Percentiles rank a stretch among this genome's conserved stretches.
These are phyloP conservation scores for Cephus rjabovi DNA, from an alignment of 2,888 invertebrate genomes.

Conservation along the genomic window DNA sequence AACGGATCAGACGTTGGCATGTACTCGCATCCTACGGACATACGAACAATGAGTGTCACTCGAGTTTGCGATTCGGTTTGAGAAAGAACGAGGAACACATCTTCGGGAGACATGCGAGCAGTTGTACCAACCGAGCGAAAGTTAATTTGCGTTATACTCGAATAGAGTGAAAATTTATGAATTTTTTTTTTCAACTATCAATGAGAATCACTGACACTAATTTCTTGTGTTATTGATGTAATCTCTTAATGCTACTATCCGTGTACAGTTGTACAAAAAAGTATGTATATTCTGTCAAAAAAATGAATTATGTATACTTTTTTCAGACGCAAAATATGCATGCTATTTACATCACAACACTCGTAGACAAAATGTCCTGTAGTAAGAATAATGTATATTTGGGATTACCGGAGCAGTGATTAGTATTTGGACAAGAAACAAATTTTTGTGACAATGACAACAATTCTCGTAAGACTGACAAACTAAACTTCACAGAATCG, in stretches of 20 bases:
- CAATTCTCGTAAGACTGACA: background rate
- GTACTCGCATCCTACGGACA: conserved; percentile 23
- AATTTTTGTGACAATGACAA: too few species aligned
- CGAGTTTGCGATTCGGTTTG: conserved; percentile 13
- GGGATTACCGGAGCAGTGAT: background rate
- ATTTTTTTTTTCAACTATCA: background rate
- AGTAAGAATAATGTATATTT: background rate
- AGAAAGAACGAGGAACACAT: conserved; percentile 24
- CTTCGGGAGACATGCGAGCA: conserved; percentile 19
- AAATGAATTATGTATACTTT: background rate
- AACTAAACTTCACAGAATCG: background rate
- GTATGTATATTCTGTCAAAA: background rate
- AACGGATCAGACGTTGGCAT: conserved; percentile 21
- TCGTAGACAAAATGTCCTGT: background rate
- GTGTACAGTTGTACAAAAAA: background rate
- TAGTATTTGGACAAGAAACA: too few species aligned
- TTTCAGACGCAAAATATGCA: background rate
- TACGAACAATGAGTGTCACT: conserved; percentile 33
- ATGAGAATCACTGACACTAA: conserved; percentile 7
- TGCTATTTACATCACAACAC: background rate
- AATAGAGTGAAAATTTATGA: conserved; percentile 6
- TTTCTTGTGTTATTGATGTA: background rate
- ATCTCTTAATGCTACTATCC: background rate
- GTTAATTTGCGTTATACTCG: conserved; percentile 12
- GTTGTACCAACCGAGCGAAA: conserved; percentile 9